Evolutionary conservation across 1,140 invertebrate species (phyloP), one percentile per base, ranked within the genome.

Genomic region (Aethina tumida): DNA sequence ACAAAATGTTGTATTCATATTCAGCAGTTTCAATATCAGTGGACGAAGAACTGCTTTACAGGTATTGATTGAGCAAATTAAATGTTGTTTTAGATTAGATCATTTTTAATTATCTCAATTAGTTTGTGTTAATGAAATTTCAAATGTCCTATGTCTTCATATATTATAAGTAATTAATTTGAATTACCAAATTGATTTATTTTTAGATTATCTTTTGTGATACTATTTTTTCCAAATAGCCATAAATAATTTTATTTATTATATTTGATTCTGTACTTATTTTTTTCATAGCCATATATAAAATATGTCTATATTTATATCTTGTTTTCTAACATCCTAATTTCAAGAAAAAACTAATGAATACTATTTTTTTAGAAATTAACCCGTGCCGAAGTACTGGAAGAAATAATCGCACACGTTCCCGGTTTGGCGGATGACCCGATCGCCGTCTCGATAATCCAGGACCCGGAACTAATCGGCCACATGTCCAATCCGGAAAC

Each of bases 381-480:
- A 26, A 67, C 58, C 5, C 61, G 61, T 32, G 62, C 66, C 18
- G 70, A 73, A 40, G 60, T 70, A 1, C 55, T 72, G 30, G 65
- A 69, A 39, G 73, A 72, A 45, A 67, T 75, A 10, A 67, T 74
- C 12, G 57, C 59, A 15, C 63, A 65, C 1, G 65, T 64, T 34
- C 71, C 71, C 22, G 63, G 58, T 18, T 41, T 74, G 5, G 59
- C 52, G 10, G 60, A 70, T 21, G 72, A 75, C 54, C 58, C 67
- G 13, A 64, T 69, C 10, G 70, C 71, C 9, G 58, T 73, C 26
- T 64, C 71, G 4, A 64, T 74, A 33, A 53, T 74, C 10, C 69
- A 69, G 45, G 69, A 74, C 55, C 65, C 69, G 13, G 67, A 73
- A 52, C 53, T 75, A 32, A 60, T 74, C 49, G 54, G 63, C 6